Conservation (phyloP, 2,888 invertebrate species). For the Dione vanillae region DNA sequence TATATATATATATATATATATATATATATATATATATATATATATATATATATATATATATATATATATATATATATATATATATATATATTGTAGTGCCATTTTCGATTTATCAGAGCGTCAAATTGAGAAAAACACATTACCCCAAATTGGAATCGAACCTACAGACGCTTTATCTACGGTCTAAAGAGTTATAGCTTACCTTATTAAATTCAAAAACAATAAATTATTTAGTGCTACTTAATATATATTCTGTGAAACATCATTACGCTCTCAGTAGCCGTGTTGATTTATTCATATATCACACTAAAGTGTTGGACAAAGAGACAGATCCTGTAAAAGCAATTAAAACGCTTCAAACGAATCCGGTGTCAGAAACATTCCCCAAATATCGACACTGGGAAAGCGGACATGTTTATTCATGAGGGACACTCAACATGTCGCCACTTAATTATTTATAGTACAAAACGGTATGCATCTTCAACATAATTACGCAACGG, state of each 20-base stretch:
- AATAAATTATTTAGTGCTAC: not conserved
- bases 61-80: no score
- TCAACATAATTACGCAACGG: constrained; percentile 45
- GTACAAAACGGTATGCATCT: constrained; percentile 42
- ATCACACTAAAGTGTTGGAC: constrained; percentile 19
- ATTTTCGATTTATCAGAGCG: no score
- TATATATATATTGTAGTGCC: no score
- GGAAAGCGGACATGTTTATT: constrained; percentile 51
- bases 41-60: no score
- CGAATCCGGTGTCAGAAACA: constrained; percentile 32
- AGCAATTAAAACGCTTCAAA: constrained; percentile 20
- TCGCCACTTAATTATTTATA: constrained; percentile 51
- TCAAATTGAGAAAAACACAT: no score
- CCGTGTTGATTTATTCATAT: constrained; percentile 14
- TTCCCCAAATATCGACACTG: constrained; percentile 33
- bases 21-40: no score
- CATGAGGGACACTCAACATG: constrained; percentile 45
- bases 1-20: no score
- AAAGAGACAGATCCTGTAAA: constrained; percentile 17
- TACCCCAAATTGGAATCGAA: no score
- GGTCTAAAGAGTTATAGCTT: no score
- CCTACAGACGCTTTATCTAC: no score
- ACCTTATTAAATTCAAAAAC: not conserved
- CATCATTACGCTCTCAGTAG: constrained; percentile 6
- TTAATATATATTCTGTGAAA: not conserved